Conservation (phyloP, 2,797 vertebrate genomes). For the Etheostoma perlongum region DNA sequence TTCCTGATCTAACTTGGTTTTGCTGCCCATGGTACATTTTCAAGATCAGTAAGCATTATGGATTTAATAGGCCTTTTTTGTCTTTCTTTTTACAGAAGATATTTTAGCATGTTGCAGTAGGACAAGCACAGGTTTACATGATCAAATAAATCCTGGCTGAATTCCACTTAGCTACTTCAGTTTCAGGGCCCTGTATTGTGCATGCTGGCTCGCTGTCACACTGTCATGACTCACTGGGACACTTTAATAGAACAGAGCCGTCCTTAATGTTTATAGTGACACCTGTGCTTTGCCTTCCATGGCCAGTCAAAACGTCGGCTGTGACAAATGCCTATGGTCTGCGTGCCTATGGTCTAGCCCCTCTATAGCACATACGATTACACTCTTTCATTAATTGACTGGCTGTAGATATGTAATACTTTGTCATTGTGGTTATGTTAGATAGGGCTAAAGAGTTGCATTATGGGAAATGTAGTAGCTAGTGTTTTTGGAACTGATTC, state of each 20-base stretch:
- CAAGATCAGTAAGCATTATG: not conserved
- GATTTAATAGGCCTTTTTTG: not conserved
- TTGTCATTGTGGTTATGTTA: not conserved
- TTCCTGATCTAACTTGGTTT: constrained; percentile 6
- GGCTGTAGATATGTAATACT: not conserved
- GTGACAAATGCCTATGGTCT: not conserved
- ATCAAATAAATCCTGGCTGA: not conserved
- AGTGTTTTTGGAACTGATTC: not conserved
- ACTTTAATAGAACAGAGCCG: not conserved
- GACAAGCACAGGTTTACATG: not conserved
- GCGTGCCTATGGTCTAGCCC: not conserved
- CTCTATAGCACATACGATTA: not conserved
- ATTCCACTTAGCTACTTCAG: not conserved
- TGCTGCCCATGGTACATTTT: constrained; percentile 7
- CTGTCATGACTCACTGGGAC: not conserved
- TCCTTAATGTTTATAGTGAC: not conserved
- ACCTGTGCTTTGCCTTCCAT: not conserved
- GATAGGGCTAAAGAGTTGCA: not conserved
- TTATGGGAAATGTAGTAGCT: not conserved
- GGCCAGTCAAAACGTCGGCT: not conserved
- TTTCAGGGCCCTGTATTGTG: constrained; percentile 1
- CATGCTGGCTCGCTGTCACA: not conserved
- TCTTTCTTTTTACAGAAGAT: not conserved
- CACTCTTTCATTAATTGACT: not conserved
- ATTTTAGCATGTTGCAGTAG: not conserved